Evolutionary conservation across 2,888 invertebrate genomes (phyloP), one percentile per base, ranked within the genome.

Genomic region (Podotricha telesiphe): DNA sequence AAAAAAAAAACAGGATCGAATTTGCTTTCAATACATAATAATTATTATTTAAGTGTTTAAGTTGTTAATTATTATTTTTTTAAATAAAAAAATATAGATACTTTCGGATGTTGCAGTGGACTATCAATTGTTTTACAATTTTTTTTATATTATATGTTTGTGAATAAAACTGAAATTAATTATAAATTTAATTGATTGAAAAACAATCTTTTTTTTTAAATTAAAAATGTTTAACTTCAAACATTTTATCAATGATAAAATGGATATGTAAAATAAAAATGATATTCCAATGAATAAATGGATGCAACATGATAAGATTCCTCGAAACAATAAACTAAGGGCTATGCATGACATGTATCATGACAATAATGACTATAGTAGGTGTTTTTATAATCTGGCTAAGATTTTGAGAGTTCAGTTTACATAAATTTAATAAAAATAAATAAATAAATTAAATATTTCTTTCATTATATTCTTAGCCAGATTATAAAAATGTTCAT

Each of bases 221-320:
- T 10, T 37, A 3, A 42, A 13, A 42, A 42, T 42, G 11, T 1
- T 42, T 13, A 37, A 37, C 3, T 42, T 7, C 7, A 10, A 19
- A 40, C 15, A 53, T 37, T 28, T 58, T 7, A 28, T 15, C 1
- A 1, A 34, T 15, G 20, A 47, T n/a, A 61, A 45, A 13, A 34
- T 37, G 45, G 10, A 20, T 61, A 13, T 48, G 7, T 6, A 53
- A 47, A 65, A 17, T 55, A 65, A 28, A 47, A 62, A 70, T 64
- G 64, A 67, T 66, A 34, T 73, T 73, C 72, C 71, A 72, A 70
- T 74, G 72, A 75, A 75, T 71, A 76, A 76, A 75, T 69, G 67
- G 66, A 66, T 69, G 68, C 51, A 53, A n/a, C 11, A 61, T 61
- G 48, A 61, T 61, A 45, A 53, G 34, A 68, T 42, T 48, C 40